Evolutionary conservation across 2,797 vertebrate species (phyloP), one percentile per base, ranked within the genome.

Genomic region (Perodicticus potto): DNA sequence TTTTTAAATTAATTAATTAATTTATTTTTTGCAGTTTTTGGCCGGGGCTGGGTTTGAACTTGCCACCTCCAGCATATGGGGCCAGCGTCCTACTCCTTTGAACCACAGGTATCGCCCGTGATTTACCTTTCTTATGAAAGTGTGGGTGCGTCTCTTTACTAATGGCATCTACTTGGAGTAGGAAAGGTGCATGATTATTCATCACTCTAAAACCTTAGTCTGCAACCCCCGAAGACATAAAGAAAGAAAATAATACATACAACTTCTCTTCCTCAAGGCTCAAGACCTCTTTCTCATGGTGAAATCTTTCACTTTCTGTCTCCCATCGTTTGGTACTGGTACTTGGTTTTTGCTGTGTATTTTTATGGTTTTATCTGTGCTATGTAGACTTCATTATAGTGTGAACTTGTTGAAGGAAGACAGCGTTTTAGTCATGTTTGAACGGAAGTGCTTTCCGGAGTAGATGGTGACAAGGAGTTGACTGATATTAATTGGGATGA

Each of bases 181-280:
- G 63, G 10, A 81, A 57, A 69, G 40, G 13, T 93, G 40, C 53
- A 57, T 74, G 78, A 34, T 43, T 86, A 72, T 59, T 76, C 87
- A 76, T 86, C 59, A 88, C n/a, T 84, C n/a, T 86, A 95, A 95
- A 89, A 59, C 40, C 7, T 76, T 27, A 83, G 8, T 90, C 10
- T 32, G 32, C 92, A 91, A 40, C 3, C 40, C 20, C 3, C 32
- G 45, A 83, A 65, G 20, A 13, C 11, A 69, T 59, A 22, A 40
- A 74, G 40, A 32, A 16, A 37, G 70, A 65, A 69, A 61, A 67
- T 40, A n/a, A 22, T 25, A 16, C 34, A 55, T 5, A 45, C 70
- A 83, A 32, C 17, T 69, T 57, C 37, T 87, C 7, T 69, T 23
- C 32, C 37, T 65, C 9, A 63, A 92, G 17, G 20, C n/a, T 82